These are phyloP conservation scores for Trilocha varians DNA, from an alignment of 2,888 invertebrate genomes.

Conservation along the genomic window DNA sequence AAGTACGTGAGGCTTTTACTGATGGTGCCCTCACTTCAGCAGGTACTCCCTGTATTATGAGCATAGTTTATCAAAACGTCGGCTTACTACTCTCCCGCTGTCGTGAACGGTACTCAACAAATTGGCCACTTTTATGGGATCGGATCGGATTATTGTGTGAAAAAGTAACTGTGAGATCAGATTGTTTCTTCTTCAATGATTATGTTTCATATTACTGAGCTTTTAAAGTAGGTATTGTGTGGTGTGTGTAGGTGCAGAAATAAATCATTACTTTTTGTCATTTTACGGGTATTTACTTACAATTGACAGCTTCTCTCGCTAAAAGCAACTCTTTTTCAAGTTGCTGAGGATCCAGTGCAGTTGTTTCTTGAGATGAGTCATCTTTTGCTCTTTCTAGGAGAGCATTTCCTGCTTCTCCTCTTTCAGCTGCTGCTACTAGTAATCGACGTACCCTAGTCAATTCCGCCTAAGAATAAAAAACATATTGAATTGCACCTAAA, in stretches of 20 bases:
- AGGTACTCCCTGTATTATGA: constrained; percentile 37
- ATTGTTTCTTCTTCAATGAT: too few relatives aligned
- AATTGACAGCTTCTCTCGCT: constrained; percentile 83
- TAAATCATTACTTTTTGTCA: too few relatives aligned
- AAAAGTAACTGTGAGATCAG: constrained; percentile 16
- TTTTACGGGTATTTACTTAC: constrained; percentile 31
- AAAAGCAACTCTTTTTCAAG: constrained; percentile 82
- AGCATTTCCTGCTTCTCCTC: constrained; percentile 67
- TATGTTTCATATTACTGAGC: too few relatives aligned
- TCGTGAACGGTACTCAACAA: constrained; percentile 42
- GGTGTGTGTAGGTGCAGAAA: too few relatives aligned
- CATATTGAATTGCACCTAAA: not conserved
- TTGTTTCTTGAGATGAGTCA: constrained; percentile 57
- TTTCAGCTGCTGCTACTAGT: constrained; percentile 76
- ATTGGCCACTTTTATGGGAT: constrained; percentile 44
- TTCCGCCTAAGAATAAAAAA: constrained; percentile 69
- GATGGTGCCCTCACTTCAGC: constrained; percentile 18
- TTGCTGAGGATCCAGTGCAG: constrained; percentile 71
- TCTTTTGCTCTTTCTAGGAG: constrained; percentile 73
- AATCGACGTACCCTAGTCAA: constrained; percentile 78
- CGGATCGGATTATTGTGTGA: constrained; percentile 34
- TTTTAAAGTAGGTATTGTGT: too few relatives aligned
- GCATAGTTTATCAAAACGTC: constrained; percentile 56
- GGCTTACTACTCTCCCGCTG: constrained; percentile 33
- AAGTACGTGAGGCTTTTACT: constrained; percentile 36